Base-by-base conservation (phyloP, 1,140 invertebrate genomes). In the Drosophila rufa region DNA sequence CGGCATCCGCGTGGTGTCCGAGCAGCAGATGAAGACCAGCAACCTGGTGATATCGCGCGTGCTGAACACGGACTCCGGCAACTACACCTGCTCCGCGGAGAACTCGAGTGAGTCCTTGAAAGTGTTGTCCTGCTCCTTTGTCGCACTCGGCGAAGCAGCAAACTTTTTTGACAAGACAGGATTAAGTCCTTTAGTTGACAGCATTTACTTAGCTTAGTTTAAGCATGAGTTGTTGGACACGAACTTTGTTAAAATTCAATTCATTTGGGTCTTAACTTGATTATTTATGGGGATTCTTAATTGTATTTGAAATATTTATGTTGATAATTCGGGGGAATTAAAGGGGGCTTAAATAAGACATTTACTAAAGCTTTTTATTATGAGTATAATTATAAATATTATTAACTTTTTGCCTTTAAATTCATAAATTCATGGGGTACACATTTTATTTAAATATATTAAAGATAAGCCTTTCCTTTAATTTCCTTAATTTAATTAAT, bases 1-100 rank as follows among this genome's bases (percentile, higher is more conserved):
- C 42, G 96, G 97, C 46, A 97, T 98, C 80, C 97, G 95, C 82
- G 97, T 98, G 25, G 95, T 97, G 25, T 97, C 97, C 1, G 97
- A 97, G 87, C 97, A 97, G 87, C 95, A 96, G 75, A 97, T 96
- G 33, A 95, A 97, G 62, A 97, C 96, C 64, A 97, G 96, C 70
- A 95, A 96, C 74, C 94, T 98, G 81, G 94, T 97, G 61, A 97
- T 98, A 87, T 96, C 96, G 19, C 94, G 96, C 74, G 96, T 96
- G 33, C 93, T 95, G 53, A 95, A 96, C 19, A 94, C 95, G 71
- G 97, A 97, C 93, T 97, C 96, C 8, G 97, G 97, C 19, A 98
- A 98, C 94, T 98, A 98, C 93, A 97, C 97, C 8, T 98, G 97
- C 91, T 95, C 96, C 12, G 96, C 96, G 36, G 94, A 94, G 71